Conservation (phyloP, 30 jellyfish, hydroid and myxozoan species). For the Hydractinia symbiolongicarpus region DNA sequence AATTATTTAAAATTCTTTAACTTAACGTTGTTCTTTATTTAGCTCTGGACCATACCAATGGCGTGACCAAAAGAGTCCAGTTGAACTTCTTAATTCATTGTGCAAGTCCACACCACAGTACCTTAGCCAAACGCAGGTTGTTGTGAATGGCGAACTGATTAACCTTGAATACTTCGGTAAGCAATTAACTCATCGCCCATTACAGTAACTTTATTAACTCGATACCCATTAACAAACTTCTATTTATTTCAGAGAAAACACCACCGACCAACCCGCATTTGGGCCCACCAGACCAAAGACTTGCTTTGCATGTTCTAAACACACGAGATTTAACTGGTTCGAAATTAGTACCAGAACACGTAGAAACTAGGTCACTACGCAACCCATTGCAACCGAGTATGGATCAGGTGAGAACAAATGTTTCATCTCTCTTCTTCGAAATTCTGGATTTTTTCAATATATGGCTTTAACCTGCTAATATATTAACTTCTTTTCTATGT, state of each 20-base stretch:
- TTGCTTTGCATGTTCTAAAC: slow-evolving; percentile 78
- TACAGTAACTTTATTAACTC: not conserved
- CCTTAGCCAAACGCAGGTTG: slow-evolving; percentile 76
- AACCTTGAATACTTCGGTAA: slow-evolving; percentile 89
- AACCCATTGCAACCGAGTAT: slow-evolving; percentile 85
- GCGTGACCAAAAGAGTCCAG: slow-evolving; percentile 92
- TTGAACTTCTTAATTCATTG: slow-evolving; percentile 63
- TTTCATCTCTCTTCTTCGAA: slow-evolving; percentile 65
- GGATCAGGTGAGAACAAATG: slow-evolving; percentile 81
- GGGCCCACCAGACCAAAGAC: slow-evolving; percentile 94
- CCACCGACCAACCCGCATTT: slow-evolving; percentile 70
- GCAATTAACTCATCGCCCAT: not conserved
- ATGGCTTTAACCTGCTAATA: not conserved
- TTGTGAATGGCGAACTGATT: slow-evolving; percentile 65
- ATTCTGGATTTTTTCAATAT: not conserved
- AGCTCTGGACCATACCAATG: slow-evolving; percentile 96
- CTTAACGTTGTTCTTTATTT: slow-evolving; percentile 41
- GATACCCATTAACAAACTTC: not conserved
- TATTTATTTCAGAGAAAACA: slow-evolving; percentile 45
- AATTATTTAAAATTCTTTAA: not conserved
- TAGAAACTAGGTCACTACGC: slow-evolving; percentile 88
- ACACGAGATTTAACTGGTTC: slow-evolving; percentile 40
- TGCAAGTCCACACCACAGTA: slow-evolving; percentile 81
- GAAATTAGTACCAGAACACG: slow-evolving; percentile 78
- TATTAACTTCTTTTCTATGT: not conserved